These are phyloP conservation scores for Felis chaus DNA, from an alignment of 2,113 vertebrate species.

Conservation along the genomic window DNA sequence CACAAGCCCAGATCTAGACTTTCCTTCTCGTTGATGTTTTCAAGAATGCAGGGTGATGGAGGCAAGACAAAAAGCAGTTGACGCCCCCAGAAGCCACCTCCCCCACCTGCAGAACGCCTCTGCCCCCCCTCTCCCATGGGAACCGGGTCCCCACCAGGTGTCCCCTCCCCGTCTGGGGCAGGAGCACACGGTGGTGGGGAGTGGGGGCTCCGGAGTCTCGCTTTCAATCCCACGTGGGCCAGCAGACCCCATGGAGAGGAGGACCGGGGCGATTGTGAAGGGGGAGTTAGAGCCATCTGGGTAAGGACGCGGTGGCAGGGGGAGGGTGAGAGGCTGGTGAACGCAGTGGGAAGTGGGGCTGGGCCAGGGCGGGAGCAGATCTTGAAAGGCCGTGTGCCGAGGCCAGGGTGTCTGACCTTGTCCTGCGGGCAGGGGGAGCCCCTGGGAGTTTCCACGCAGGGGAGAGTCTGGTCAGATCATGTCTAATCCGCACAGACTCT, in stretches of 20 bases:
- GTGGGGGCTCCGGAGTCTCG: not conserved
- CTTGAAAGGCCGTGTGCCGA: too few species aligned
- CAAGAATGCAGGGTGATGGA: not conserved
- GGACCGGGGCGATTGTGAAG: rapidly evolving
- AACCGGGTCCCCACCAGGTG: rapidly evolving
- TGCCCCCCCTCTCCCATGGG: not conserved
- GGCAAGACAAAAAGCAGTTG: not conserved
- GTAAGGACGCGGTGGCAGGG: rapidly evolving
- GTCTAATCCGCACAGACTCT: not conserved
- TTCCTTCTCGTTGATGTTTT: not conserved
- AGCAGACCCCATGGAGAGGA: not conserved
- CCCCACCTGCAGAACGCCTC: not conserved
- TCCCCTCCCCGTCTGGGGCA: rapidly evolving
- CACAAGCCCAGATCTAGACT: not conserved
- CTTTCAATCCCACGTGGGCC: not conserved
- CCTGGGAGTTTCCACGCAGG: not conserved
- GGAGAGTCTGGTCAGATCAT: not conserved
- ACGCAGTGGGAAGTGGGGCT: too few species aligned
- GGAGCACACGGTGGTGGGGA: not conserved
- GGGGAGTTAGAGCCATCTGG: not conserved
- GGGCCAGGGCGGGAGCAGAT: not conserved
- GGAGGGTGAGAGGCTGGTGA: not conserved
- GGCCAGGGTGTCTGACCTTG: not conserved
- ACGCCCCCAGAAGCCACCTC: not conserved
- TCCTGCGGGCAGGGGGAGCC: not conserved